phyloP scores from a whole-genome alignment of 2,888 invertebrate genomes.

The Geotrupes spiniger region DNA sequence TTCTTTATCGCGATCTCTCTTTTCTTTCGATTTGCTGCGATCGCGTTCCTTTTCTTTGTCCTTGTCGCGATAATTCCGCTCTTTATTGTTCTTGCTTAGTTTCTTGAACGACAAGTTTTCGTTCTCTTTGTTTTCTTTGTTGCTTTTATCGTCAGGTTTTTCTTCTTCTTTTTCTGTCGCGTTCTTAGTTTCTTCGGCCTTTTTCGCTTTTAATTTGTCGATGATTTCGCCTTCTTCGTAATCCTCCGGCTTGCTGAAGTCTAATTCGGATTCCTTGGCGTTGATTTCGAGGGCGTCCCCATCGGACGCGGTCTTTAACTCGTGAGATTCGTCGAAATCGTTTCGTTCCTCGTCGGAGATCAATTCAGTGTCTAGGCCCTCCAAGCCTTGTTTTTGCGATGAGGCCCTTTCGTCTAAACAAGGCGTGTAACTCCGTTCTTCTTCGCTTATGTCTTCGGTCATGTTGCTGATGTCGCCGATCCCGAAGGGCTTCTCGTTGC shows the following conservation, averaged over 20 bases:
- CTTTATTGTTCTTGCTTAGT: slow-evolving; percentile 72
- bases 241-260: slow-evolving; percentile 49
- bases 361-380: slow-evolving; percentile 69
- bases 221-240: slow-evolving; percentile 61
- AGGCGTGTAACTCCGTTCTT: slow-evolving; percentile 70
- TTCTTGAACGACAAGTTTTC: slow-evolving; percentile 66
- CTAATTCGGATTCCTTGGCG: slow-evolving; percentile 51
- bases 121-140: slow-evolving; percentile 50
- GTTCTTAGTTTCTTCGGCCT: slow-evolving; percentile 45
- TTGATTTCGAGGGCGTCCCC: slow-evolving; percentile 50
- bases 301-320: slow-evolving; percentile 46
- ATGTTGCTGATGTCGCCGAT: slow-evolving; percentile 50
- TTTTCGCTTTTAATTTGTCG: slow-evolving; percentile 43
- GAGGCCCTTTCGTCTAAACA: slow-evolving; percentile 62
- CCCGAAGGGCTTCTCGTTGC: slow-evolving; percentile 38
- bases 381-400: slow-evolving; percentile 37
- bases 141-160: slow-evolving; percentile 53
- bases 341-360: slow-evolving; percentile 72
- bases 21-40: slow-evolving; percentile 46
- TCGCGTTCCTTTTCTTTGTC: slow-evolving; percentile 46
- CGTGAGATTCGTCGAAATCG: slow-evolving; percentile 59
- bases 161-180: slow-evolving; percentile 51
- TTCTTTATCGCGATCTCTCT: slow-evolving; percentile 37
- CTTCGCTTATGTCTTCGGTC: slow-evolving; percentile 65
- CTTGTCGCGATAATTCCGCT: slow-evolving; percentile 74